Percentiles rank a stretch among this genome's conserved stretches.
Evolutionary conservation across 2,113 vertebrate species (phyloP).

Genomic region (Caracal caracal): DNA sequence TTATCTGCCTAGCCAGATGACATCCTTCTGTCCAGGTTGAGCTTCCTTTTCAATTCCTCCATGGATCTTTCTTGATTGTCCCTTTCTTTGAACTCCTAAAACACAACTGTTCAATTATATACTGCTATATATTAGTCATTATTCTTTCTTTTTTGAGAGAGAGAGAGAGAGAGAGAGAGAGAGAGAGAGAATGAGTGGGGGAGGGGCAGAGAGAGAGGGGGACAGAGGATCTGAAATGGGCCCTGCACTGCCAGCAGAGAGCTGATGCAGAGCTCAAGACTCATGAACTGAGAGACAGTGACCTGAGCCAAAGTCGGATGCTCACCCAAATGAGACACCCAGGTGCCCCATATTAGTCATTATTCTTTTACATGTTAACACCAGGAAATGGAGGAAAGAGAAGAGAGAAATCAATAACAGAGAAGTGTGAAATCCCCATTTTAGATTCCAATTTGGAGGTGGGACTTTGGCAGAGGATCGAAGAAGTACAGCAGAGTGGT

Average conservation of each 20-base stretch:
- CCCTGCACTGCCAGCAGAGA: too few relatives aligned
- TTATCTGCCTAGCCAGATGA: not conserved
- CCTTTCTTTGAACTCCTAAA: constrained; percentile 41
- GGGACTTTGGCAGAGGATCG: not conserved
- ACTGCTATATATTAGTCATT: not conserved
- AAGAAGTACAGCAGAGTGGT: not conserved
- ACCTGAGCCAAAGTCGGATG: too few relatives aligned
- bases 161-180: too few relatives aligned
- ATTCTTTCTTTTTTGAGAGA: not conserved
- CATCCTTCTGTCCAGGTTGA: not conserved
- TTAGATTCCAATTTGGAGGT: not conserved
- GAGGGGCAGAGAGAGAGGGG: too few relatives aligned
- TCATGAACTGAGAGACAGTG: too few relatives aligned
- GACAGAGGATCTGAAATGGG: too few relatives aligned
- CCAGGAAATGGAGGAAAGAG: not conserved
- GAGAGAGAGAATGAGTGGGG: too few relatives aligned
- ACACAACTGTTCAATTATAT: not conserved
- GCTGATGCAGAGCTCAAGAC: too few relatives aligned
- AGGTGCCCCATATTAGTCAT: not conserved
- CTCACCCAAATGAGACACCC: too few relatives aligned
- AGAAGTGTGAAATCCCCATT: not conserved
- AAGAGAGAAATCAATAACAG: constrained; percentile 29
- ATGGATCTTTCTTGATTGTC: not conserved
- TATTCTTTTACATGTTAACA: not conserved
- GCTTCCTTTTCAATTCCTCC: not conserved